Evolutionary conservation across 1,140 invertebrate species (phyloP), one percentile per base, ranked within the genome.

Genomic region (Euwallacea fornicatus): DNA sequence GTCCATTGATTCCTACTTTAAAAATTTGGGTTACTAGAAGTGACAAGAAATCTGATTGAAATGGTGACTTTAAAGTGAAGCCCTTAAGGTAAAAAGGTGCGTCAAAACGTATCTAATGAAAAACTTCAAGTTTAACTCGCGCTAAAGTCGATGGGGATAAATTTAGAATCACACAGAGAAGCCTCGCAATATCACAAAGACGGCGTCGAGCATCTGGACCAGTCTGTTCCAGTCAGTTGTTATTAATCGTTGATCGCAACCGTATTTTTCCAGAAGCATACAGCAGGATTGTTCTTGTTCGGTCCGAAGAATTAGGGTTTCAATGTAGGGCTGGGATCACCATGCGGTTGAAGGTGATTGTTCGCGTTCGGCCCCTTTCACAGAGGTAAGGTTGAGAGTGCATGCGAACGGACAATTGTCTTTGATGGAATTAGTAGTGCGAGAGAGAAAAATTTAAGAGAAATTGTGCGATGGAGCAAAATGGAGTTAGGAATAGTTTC

Each of bases 351-450:
- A 86, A 85, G 75, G 85, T 87, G 69, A 85, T 85, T n/a, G 78
- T 87, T 6, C 77, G 86, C 63, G 81, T 86, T 9, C 79, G 86
- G 72, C 86, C 86, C 10, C 78, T 86, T 21, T 86, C 85, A 33
- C 73, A 80, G 70, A 83, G 83, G 85, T 86, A 80, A 83, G 81
- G 21, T 33, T 33, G 21, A 33, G 21, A 33, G 21, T 33, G 21
- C 21, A 33, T 33, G 21, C 21, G 21, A 33, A 33, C 21, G 21
- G 21, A 33, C 1, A 33, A 33, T 33, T 33, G 21, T 33, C 21
- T 33, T 33, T 33, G 21, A 33, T 33, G 21, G 21, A 33, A 33
- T 33, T 2, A 33, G 21, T 33, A 33, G 21, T 33, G 21, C 1
- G 21, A 59, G n/a, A 11, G 6, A n/a, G 56, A 59, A 15, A 33